Evolutionary conservation across 2,888 invertebrate species (phyloP), one percentile per base, ranked within the genome.

Genomic region (Strigamia transsilvanica): DNA sequence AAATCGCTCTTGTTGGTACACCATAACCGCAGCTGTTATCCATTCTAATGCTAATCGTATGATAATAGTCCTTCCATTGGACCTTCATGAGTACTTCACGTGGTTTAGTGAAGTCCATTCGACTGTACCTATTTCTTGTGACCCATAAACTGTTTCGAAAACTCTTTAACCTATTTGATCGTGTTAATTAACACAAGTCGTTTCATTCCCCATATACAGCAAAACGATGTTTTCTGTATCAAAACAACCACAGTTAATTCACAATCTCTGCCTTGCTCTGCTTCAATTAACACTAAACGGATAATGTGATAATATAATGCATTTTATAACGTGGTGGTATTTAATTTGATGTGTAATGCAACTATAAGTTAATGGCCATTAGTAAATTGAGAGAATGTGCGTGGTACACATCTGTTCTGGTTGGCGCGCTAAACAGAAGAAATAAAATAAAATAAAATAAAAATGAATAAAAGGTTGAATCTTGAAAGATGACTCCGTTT

Each of bases 1-100:
- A 56, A 46, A 46, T n/a, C 12, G 56, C 56, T 56, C 21, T 21
- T 56, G 56, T 56, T 56, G 4, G 21, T 4, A 56, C 2, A 38
- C n/a, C 18, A n/a, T 56, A 21, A 21, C n/a, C 56, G 56, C 56
- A 56, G 56, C 56, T 56, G 56, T 56, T 56, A 56, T 56, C n/a
- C 56, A 18, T 56, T 56, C 21, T 56, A 56, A 56, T 56, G 56
- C 6, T 4, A 56, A 56, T 18, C 15, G n/a, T 18, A 56, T 56
- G 56, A 7, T 56, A 56, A 56, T 56, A 56, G 56, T 56, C 56
- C 6, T 46, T 18, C 18, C 1, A 38, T 5, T 56, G 56, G 56
- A n/a, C 18, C 18, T 56, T 18, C 46, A 5, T 4, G 38, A 10
- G 9, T 38, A 38, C 38, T 38, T 27, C 27, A 6, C 38, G 6